Percentiles rank a stretch among this genome's conserved stretches.
phyloP scores from a whole-genome alignment of 2,888 invertebrate genomes.

The Stramonita haemastoma region DNA sequence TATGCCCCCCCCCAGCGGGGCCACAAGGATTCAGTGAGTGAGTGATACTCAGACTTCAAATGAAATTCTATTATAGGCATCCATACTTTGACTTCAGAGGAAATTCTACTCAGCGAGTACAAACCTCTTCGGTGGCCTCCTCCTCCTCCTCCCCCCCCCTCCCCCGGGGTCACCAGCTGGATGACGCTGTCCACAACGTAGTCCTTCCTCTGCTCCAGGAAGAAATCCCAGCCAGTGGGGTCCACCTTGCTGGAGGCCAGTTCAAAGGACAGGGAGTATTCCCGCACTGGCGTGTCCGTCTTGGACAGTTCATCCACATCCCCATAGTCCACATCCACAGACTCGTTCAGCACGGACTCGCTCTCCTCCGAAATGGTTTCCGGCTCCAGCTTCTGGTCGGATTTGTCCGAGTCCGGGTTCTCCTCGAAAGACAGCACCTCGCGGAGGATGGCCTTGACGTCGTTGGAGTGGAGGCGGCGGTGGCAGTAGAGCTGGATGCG shows the following conservation, averaged over 20 bases:
- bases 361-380: slow-evolving; percentile 46
- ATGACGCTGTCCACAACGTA: slow-evolving; percentile 64
- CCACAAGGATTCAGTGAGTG: no score
- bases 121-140: slow-evolving; percentile 22
- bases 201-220: slow-evolving; percentile 65
- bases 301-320: slow-evolving; percentile 57
- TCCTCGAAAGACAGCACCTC: slow-evolving; percentile 48
- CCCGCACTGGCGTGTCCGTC: slow-evolving; percentile 60
- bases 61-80: no score
- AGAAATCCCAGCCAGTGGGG: slow-evolving; percentile 68
- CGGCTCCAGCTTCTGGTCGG: slow-evolving; percentile 36
- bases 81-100: no score
- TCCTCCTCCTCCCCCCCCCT: slow-evolving; percentile 10
- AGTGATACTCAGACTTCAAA: no score
- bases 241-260: slow-evolving; percentile 64
- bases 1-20: no score
- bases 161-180: slow-evolving; percentile 54
- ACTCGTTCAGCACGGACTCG: slow-evolving; percentile 36
- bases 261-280: slow-evolving; percentile 66
- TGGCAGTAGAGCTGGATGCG: slow-evolving; percentile 69
- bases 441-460: slow-evolving; percentile 63
- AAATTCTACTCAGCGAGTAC: background rate
- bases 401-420: slow-evolving; percentile 35
- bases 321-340: slow-evolving; percentile 33
- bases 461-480: slow-evolving; percentile 63